These are phyloP conservation scores for Scaptomyza cyrtandrae DNA, from an alignment of 2,888 invertebrate genomes.

Conservation along the genomic window DNA sequence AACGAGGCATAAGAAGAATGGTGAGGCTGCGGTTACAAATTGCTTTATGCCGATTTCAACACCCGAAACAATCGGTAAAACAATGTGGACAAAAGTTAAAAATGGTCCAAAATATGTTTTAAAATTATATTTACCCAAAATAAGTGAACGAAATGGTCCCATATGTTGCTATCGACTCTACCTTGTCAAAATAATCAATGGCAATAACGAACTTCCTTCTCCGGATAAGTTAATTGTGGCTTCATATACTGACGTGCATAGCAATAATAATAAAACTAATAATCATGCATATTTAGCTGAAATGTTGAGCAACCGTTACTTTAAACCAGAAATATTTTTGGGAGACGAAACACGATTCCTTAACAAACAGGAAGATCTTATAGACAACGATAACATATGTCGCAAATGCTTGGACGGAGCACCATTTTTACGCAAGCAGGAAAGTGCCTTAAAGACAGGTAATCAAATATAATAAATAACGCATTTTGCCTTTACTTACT, in stretches of 20 bases:
- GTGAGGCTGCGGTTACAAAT: conserved; percentile 87
- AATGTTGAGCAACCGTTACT: conserved; percentile 89
- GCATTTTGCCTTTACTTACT: too few species aligned
- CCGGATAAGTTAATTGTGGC: conserved; percentile 90
- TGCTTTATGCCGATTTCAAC: conserved; percentile 90
- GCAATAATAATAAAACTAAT: conserved; percentile 85
- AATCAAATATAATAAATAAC: background rate
- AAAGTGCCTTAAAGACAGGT: conserved; percentile 30
- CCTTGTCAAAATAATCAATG: conserved; percentile 88
- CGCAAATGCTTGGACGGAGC: conserved; percentile 77
- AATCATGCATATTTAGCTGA: conserved; percentile 94
- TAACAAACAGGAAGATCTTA: conserved; percentile 63
- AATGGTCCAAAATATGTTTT: conserved; percentile 89
- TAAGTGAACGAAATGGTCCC: conserved; percentile 93
- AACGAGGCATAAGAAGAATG: conserved; percentile 90
- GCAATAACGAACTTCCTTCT: conserved; percentile 87
- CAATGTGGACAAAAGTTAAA: conserved; percentile 87
- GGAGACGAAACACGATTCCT: conserved; percentile 87
- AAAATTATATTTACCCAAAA: conserved; percentile 90
- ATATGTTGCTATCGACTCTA: conserved; percentile 95
- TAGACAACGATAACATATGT: conserved; percentile 78
- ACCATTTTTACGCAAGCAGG: conserved; percentile 56
- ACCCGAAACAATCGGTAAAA: conserved; percentile 86
- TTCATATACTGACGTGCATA: conserved; percentile 90
- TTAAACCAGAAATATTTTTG: conserved; percentile 89